Base-by-base conservation (phyloP, 2,797 vertebrate species). In the Macropus fuliginosus region DNA sequence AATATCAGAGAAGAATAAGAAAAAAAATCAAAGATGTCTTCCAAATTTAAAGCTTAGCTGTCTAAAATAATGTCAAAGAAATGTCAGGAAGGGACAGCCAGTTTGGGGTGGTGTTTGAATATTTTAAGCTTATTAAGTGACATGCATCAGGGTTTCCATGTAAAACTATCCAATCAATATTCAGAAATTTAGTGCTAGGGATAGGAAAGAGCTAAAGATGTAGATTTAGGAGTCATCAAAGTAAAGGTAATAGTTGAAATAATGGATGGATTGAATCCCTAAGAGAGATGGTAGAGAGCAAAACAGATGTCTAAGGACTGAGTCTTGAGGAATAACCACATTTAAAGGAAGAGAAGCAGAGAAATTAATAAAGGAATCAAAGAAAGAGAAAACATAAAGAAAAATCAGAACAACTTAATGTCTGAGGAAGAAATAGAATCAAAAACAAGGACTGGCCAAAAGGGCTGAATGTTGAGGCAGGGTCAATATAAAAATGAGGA, bases 1-100 rank as follows among this genome's bases (percentile, higher is more conserved):
- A 5, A 56, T 10, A 5, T 1, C 28, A 0, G 0, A 31, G 1
- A 6, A 81, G 74, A 2, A 3, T 21, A 34, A n/a, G 29, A 5
- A 11, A 55, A 55, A 2, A 28, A 40, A 31, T 56, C 1, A 13
- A 3, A 93, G 28, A 9, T 40, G 52, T 29, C 3, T 29, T 21
- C 16, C 13, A 10, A 11, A 16, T 9, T 13, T 46, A 81, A 62
- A 92, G 40, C 21, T 90, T 40, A 13, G 34, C 34, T 91, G 55
- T 34, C 29, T 40, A 59, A 89, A n/a, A 92, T 46, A n/a, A 81
- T 46, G 13, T 21, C 12, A 40, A 50, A n/a, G 54, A 27, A 24
- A n/a, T 1, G 13, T 16, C 5, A 0, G 0, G 28, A 92, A 13
- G 28, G 16, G 52, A 90, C 52, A 91, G 62, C 0, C 2, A 0